phyloP scores from a whole-genome alignment of 2,888 invertebrate species.

The Arge pagana region DNA sequence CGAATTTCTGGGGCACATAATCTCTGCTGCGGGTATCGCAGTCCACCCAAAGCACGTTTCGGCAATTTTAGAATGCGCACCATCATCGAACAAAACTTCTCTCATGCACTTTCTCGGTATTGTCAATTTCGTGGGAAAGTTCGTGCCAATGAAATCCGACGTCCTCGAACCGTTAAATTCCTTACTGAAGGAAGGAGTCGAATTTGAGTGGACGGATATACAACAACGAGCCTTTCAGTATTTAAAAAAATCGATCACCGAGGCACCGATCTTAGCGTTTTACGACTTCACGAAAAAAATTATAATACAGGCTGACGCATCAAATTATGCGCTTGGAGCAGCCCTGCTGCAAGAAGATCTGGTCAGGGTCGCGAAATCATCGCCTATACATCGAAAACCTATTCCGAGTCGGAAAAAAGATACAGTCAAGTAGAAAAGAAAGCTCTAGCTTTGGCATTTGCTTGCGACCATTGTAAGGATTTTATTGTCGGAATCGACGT shows the following conservation, averaged over 20 bases:
- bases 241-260: constrained; percentile 37
- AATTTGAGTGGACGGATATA: constrained; percentile 28
- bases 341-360: constrained; percentile 37
- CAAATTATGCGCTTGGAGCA: constrained; percentile 41
- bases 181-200: constrained; percentile 26
- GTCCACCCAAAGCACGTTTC: constrained; percentile 26
- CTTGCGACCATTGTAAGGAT: constrained; percentile 41
- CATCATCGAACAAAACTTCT: constrained; percentile 29
- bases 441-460: constrained; percentile 43
- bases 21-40: constrained; percentile 28
- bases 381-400: constrained; percentile 41
- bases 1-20: constrained; percentile 35
- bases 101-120: constrained; percentile 29
- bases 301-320: constrained; percentile 38
- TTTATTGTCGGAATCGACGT: constrained; percentile 40
- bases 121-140: constrained; percentile 29
- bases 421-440: constrained; percentile 52
- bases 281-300: constrained; percentile 36
- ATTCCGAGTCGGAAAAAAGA: constrained; percentile 40
- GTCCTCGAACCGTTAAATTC: constrained; percentile 28
- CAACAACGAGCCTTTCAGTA: constrained; percentile 35
- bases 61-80: constrained; percentile 26
- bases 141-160: constrained; percentile 32
- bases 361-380: constrained; percentile 36
- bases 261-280: constrained; percentile 37